Percentiles rank a stretch among this genome's conserved stretches.
Conservation (phyloP, 2,888 invertebrate species). For the Phalera bucephala region DNA sequence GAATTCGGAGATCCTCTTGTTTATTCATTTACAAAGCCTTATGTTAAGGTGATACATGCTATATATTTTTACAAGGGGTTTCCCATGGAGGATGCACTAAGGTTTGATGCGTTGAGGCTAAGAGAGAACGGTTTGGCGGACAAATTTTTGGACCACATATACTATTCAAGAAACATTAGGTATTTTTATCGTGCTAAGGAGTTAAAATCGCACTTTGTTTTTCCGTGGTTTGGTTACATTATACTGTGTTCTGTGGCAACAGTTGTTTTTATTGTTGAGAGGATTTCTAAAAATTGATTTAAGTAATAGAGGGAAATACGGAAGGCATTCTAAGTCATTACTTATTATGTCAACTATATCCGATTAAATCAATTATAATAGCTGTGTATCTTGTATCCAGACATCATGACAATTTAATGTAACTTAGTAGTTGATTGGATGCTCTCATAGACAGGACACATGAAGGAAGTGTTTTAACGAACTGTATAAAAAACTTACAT, state of each 20-base stretch:
- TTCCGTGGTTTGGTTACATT: slow-evolving; percentile 4
- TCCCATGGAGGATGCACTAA: slow-evolving; percentile 5
- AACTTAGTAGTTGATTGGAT: no score
- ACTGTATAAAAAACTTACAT: no score
- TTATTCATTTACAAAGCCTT: slow-evolving; percentile 6
- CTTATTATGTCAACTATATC: no score
- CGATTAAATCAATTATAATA: no score
- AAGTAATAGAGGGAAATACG: no score
- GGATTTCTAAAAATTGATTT: slow-evolving; percentile 1
- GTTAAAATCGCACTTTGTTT: background rate
- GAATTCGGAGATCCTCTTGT: slow-evolving; percentile 2
- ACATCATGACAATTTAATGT: no score
- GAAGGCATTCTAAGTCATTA: no score
- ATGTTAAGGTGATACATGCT: background rate
- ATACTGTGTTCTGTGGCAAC: background rate
- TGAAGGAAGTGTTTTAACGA: no score
- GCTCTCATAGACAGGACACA: no score
- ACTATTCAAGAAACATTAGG: background rate
- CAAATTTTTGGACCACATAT: slow-evolving; percentile 3
- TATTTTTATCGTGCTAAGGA: background rate
- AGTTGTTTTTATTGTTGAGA: slow-evolving; percentile 5
- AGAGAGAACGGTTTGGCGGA: slow-evolving; percentile 8
- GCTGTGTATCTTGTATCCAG: no score
- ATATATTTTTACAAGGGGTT: slow-evolving; percentile 16
- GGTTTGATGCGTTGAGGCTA: slow-evolving; percentile 2